Conservation (phyloP, 1,140 invertebrate genomes). For the Heliconius nattereri region DNA sequence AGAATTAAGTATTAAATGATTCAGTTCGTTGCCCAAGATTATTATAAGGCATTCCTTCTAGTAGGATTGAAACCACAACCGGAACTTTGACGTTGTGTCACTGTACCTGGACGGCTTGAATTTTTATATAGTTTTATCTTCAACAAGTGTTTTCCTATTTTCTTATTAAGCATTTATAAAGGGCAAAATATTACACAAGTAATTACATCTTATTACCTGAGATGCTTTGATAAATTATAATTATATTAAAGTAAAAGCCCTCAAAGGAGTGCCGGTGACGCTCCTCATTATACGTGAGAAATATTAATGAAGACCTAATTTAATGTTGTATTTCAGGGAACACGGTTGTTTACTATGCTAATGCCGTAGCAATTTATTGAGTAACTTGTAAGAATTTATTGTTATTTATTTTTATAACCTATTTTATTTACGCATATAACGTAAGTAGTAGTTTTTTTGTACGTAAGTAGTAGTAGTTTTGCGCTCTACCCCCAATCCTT, state of each 20-base stretch:
- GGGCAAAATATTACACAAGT: slow-evolving; percentile 1
- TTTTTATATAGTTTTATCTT: too few species aligned
- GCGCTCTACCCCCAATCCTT: too few species aligned
- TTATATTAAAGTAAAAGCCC: slow-evolving; percentile 4
- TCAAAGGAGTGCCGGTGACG: slow-evolving; percentile 5
- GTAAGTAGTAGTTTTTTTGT: too few species aligned
- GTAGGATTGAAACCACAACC: too few species aligned
- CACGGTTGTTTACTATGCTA: not conserved
- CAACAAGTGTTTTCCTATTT: not conserved
- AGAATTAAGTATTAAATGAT: too few species aligned
- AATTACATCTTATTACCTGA: not conserved
- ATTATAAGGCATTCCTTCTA: too few species aligned
- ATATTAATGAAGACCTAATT: slow-evolving; percentile 11
- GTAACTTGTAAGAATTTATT: not conserved
- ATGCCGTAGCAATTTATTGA: not conserved
- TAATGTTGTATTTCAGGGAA: not conserved
- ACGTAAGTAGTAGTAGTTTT: too few species aligned
- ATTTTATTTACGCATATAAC: too few species aligned
- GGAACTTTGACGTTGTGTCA: too few species aligned
- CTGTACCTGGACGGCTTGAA: too few species aligned
- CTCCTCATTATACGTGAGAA: slow-evolving; percentile 12
- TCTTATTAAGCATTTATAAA: not conserved
- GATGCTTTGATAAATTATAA: slow-evolving; percentile 4
- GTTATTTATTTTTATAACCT: not conserved
- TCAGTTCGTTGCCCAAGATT: too few species aligned